Conservation (phyloP, 2,797 vertebrate species). For the Pagetopsis macropterus region DNA sequence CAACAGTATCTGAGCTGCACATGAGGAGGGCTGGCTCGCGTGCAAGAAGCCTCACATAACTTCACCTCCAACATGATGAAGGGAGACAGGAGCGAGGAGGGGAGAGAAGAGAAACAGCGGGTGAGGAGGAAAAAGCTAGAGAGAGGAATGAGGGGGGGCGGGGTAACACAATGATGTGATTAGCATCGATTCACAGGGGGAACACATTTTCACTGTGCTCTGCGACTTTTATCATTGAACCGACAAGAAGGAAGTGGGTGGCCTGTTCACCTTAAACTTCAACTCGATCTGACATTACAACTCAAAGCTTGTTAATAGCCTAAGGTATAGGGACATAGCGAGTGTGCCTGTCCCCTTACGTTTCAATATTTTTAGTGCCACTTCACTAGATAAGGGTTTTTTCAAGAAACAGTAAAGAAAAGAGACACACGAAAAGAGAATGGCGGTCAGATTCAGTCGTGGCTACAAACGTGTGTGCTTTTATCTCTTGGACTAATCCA, state of each 20-base stretch:
- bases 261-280: slow-evolving; percentile 65
- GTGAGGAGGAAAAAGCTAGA: slow-evolving; percentile 60
- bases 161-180: slow-evolving; percentile 67
- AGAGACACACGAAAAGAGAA: not conserved
- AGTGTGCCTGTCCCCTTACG: slow-evolving; percentile 18
- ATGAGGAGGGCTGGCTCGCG: slow-evolving; percentile 44
- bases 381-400: not conserved
- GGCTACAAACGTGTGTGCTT: not conserved
- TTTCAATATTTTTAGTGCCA: slow-evolving; percentile 20
- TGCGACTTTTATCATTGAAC: slow-evolving; percentile 59
- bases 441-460: not conserved
- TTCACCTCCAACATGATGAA: slow-evolving; percentile 60
- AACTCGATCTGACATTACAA: slow-evolving; percentile 42
- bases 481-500: not conserved
- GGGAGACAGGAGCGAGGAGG: slow-evolving; percentile 56
- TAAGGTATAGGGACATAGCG: slow-evolving; percentile 16
- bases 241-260: slow-evolving; percentile 67
- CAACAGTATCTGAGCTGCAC: slow-evolving; percentile 35
- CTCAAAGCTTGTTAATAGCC: slow-evolving; percentile 28
- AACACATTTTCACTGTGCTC: slow-evolving; percentile 66
- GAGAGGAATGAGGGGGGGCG: slow-evolving; percentile 43
- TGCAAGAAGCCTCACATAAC: slow-evolving; percentile 66
- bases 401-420: slow-evolving; percentile 6
- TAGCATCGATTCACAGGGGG: slow-evolving; percentile 74
- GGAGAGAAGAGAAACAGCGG: slow-evolving; percentile 50